Base-by-base conservation (phyloP, 2,888 invertebrate genomes). In the Tenthredo amoena region DNA sequence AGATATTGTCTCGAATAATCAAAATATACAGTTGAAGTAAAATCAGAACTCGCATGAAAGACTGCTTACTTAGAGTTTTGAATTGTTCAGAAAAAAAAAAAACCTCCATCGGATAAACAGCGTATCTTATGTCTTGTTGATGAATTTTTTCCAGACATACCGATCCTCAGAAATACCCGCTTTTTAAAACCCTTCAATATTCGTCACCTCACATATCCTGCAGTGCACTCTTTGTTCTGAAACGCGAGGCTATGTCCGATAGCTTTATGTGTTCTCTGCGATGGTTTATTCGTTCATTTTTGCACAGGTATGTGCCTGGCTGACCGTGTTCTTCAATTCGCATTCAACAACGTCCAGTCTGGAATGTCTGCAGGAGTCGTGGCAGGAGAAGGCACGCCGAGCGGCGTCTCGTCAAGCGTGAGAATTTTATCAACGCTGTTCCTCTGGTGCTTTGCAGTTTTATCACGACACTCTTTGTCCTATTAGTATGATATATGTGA, bases 391-490 rank as follows among this genome's bases (percentile, higher is more conserved):
- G 18, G 40, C 55, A 21, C n/a, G 77, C 58, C n/a, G 37, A n/a
- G 74, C 50, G 9, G 26, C 18, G 76, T 21, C 18, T 43, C 82
- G 82, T 43, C 68, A 68, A 37, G 82, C 83, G 83, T 71, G 71
- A 71, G 68, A 68, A 83, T 83, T 68, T 83, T 71, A 83, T 83
- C 83, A 71, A 47, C 68, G 83, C 43, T 71, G 83, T 31, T 71
- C 26, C n/a, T 47, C 31, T 26, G 43, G 81, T 26, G 26, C 31
- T 65, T 43, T 15, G 47, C 68, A 83, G 47, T 83, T 68, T 83
- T 47, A 83, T 83, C 83, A 47, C 68, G 83, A 83, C 68, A 21
- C 83, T 68, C 37, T 83, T 71, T 65, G 68, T 68, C 68, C 65
- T 21, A 68, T 83, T 71, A 68, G 68, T 34, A 34, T 83, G 83